Conservation (phyloP, 1,140 invertebrate species). For the Macrotrachela quadricornifera region DNA sequence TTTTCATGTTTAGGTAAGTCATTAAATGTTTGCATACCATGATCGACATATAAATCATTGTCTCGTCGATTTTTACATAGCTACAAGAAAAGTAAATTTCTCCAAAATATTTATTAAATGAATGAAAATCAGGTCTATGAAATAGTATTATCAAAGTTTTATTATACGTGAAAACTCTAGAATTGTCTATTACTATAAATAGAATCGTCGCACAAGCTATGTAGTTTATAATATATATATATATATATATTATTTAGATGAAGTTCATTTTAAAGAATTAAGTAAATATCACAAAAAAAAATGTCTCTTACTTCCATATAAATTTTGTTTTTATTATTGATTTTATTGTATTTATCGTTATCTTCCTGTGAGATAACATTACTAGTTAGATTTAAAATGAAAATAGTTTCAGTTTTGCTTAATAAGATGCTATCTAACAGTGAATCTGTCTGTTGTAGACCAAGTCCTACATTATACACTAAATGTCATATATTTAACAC, state of each 20-base stretch:
- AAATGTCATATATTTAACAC: too few relatives aligned
- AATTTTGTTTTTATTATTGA: constrained; percentile 18
- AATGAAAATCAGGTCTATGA: neutral
- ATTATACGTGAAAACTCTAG: neutral
- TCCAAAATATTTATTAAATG: neutral
- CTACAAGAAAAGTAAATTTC: constrained; percentile 13
- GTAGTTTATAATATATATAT: neutral
- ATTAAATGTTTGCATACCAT: constrained; percentile 29
- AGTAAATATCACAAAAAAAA: too few relatives aligned
- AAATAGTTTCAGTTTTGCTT: constrained; percentile 25
- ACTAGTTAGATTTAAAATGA: constrained; percentile 22
- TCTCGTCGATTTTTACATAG: constrained; percentile 21
- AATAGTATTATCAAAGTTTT: neutral
- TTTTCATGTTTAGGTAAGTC: constrained; percentile 24
- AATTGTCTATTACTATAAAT: neutral
- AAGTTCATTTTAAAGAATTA: too few relatives aligned
- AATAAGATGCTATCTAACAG: constrained; percentile 16
- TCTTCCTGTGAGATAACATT: constrained; percentile 18
- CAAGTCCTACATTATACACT: too few relatives aligned
- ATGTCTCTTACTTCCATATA: constrained; percentile 19
- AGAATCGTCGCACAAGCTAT: neutral
- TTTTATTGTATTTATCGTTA: constrained; percentile 15
- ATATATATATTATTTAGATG: neutral
- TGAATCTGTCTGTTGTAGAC: too few relatives aligned
- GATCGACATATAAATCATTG: constrained; percentile 24